phyloP scores from a whole-genome alignment of 1,140 invertebrate genomes.

The Leptinotarsa defecta region DNA sequence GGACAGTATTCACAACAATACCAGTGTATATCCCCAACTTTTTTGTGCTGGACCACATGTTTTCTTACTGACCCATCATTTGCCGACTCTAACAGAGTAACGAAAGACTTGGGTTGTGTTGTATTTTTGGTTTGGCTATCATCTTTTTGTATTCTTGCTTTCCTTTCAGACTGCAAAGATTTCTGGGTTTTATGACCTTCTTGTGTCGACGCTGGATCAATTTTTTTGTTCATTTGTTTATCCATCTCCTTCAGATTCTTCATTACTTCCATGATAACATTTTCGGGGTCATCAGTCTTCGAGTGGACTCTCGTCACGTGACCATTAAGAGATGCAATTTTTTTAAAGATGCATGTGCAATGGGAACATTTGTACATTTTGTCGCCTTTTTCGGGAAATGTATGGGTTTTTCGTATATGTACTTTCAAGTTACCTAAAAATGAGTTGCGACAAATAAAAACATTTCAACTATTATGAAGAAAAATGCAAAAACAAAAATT shows the following conservation, averaged over 20 bases:
- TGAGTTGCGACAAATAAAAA: too few species aligned
- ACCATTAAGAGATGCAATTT: slow-evolving; percentile 71
- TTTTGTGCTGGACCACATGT: slow-evolving; percentile 49
- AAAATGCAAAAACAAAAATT: too few species aligned
- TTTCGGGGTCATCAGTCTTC: slow-evolving; percentile 22
- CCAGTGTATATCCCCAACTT: slow-evolving; percentile 45
- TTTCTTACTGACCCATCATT: slow-evolving; percentile 30
- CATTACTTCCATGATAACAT: slow-evolving; percentile 35
- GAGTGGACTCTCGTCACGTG: slow-evolving; percentile 64
- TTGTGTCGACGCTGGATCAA: neutral
- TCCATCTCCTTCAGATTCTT: slow-evolving; percentile 44
- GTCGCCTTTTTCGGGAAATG: slow-evolving; percentile 59
- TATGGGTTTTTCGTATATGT: slow-evolving; percentile 72
- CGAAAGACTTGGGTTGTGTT: neutral
- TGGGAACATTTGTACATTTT: slow-evolving; percentile 67
- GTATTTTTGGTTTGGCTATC: neutral
- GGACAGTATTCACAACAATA: slow-evolving; percentile 51
- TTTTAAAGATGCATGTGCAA: slow-evolving; percentile 74
- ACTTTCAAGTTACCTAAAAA: slow-evolving; percentile 67
- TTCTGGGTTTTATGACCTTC: neutral
- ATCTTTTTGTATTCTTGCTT: neutral
- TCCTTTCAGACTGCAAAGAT: neutral
- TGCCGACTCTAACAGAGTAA: slow-evolving; percentile 16
- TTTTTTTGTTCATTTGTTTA: slow-evolving; percentile 23
- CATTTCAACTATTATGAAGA: too few species aligned